These are phyloP conservation scores for Danio tinwini DNA, from an alignment of 2,797 vertebrate species.

Conservation along the genomic window DNA sequence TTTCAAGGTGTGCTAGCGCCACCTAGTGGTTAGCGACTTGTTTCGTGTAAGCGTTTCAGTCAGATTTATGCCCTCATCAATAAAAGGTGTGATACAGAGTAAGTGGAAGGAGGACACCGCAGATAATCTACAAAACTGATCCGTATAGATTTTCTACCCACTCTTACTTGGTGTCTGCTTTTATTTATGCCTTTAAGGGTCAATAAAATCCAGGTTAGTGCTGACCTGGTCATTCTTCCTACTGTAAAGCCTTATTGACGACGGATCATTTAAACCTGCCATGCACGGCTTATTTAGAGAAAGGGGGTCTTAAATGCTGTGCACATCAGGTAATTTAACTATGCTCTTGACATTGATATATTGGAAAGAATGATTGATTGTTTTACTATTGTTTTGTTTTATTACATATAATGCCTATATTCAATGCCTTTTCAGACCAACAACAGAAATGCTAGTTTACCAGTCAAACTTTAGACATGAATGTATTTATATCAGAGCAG, in stretches of 20 bases:
- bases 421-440: not conserved
- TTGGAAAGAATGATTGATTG: slow-evolving; percentile 1
- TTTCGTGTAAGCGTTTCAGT: not conserved
- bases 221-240: slow-evolving; percentile 61
- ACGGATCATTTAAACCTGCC: slow-evolving; percentile 55
- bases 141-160: slow-evolving; percentile 52
- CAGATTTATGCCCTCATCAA: not conserved
- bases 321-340: slow-evolving; percentile 54
- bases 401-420: not conserved
- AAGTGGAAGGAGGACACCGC: slow-evolving; percentile 31
- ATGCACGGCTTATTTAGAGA: slow-evolving; percentile 53
- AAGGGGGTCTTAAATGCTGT: slow-evolving; percentile 52
- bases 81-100: slow-evolving; percentile 24
- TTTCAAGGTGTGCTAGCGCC: slow-evolving; percentile 52
- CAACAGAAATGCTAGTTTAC: not conserved
- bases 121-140: slow-evolving; percentile 44
- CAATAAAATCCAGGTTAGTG: slow-evolving; percentile 67
- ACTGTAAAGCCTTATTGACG: slow-evolving; percentile 70
- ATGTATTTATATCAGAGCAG: not conserved
- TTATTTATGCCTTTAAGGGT: slow-evolving; percentile 69
- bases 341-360: slow-evolving; percentile 33
- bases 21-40: slow-evolving; percentile 63
- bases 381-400: slow-evolving; percentile 13
- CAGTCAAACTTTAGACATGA: not conserved
- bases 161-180: slow-evolving; percentile 27